These are phyloP conservation scores for Caenorhabditis sp. DNA, from an alignment of 2,888 invertebrate genomes.

Conservation along the genomic window DNA sequence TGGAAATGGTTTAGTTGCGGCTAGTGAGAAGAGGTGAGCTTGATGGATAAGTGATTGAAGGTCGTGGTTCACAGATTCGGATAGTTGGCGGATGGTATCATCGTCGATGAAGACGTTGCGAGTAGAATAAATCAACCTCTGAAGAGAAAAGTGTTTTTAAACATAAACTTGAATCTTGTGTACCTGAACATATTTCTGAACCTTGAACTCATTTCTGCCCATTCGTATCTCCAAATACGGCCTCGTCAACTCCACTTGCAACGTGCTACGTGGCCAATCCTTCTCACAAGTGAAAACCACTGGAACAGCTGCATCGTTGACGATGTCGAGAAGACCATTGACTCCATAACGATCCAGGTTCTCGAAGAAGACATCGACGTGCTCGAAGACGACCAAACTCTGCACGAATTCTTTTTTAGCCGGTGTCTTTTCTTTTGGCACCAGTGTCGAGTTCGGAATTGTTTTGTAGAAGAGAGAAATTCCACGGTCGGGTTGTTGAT, in stretches of 20 bases:
- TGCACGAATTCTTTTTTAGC: slow-evolving; percentile 42
- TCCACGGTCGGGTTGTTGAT: slow-evolving; percentile 1
- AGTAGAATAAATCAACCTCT: slow-evolving; percentile 35
- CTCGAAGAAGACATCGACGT: slow-evolving; percentile 63
- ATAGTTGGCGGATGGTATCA: slow-evolving; percentile 20
- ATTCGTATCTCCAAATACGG: slow-evolving; percentile 40
- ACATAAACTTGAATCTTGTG: too few relatives aligned
- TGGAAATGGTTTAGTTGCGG: slow-evolving; percentile 30
- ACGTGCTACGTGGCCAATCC: slow-evolving; percentile 25
- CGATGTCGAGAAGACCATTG: slow-evolving; percentile 34
- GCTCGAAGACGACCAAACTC: slow-evolving; percentile 55
- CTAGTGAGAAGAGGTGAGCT: slow-evolving; percentile 45
- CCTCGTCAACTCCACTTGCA: neutral
- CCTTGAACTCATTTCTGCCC: slow-evolving; percentile 7
- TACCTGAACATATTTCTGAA: slow-evolving; percentile 55
- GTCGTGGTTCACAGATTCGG: slow-evolving; percentile 38
- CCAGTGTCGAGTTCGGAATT: neutral
- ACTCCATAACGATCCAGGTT: slow-evolving; percentile 27
- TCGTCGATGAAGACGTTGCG: slow-evolving; percentile 24
- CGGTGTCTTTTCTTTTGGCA: too few relatives aligned
- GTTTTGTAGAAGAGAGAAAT: neutral
- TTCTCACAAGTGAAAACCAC: slow-evolving; percentile 54
- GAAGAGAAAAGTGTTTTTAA: slow-evolving; percentile 19
- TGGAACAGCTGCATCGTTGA: slow-evolving; percentile 47
- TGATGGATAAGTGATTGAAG: slow-evolving; percentile 39